Conservation (phyloP, 1,140 invertebrate genomes). For the Musca domestica region DNA sequence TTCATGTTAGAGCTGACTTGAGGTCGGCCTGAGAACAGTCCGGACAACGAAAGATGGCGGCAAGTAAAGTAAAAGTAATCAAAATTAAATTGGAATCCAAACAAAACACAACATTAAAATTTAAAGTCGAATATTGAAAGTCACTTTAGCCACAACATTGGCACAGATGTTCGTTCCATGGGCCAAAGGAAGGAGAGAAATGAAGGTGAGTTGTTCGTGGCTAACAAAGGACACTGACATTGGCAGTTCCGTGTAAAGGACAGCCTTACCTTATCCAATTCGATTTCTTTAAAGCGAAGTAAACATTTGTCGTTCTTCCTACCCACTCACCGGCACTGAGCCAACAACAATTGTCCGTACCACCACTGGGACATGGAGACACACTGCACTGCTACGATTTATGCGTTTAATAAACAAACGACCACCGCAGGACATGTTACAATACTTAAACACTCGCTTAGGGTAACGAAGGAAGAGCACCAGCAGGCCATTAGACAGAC, state of each 20-base stretch:
- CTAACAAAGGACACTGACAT: not conserved
- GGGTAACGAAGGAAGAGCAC: too few relatives aligned
- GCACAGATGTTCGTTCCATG: slow-evolving; percentile 17
- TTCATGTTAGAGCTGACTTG: slow-evolving; percentile 26
- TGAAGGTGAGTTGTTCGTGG: not conserved
- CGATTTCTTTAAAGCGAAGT: not conserved
- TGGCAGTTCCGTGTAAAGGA: not conserved
- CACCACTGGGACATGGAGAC: slow-evolving; percentile 45
- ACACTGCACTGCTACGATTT: slow-evolving; percentile 38
- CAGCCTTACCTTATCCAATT: slow-evolving; percentile 6
- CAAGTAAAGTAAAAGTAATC: slow-evolving; percentile 3
- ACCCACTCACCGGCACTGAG: not conserved
- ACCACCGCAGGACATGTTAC: slow-evolving; percentile 46
- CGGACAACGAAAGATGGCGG: not conserved
- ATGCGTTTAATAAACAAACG: slow-evolving; percentile 52
- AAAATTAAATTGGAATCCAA: slow-evolving; percentile 20
- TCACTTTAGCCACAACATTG: slow-evolving; percentile 24
- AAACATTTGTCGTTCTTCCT: not conserved
- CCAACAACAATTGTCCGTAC: slow-evolving; percentile 3
- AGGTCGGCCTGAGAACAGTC: not conserved
- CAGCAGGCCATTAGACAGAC: too few relatives aligned
- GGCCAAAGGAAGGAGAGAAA: too few relatives aligned
- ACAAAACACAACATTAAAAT: slow-evolving; percentile 23
- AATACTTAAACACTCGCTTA: too few relatives aligned
- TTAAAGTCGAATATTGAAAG: slow-evolving; percentile 31